Conservation (phyloP, 1,140 invertebrate genomes). For the Macrosteles quadrilineatus region DNA sequence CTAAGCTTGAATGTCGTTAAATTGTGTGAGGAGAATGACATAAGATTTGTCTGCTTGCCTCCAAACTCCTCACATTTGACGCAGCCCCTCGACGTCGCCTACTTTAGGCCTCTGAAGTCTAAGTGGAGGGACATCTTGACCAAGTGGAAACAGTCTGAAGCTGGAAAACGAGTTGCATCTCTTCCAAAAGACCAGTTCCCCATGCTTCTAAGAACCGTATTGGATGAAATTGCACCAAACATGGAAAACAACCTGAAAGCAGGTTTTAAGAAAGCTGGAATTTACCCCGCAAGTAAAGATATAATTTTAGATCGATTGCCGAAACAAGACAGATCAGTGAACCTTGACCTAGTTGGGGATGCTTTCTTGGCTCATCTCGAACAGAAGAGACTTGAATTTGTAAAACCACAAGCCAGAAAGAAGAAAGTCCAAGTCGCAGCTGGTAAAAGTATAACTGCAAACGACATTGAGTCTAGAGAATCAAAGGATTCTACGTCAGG, state of each 20-base stretch:
- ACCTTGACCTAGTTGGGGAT: slow-evolving; percentile 15
- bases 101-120: slow-evolving; percentile 49
- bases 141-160: slow-evolving; percentile 42
- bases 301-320: slow-evolving; percentile 5
- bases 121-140: slow-evolving; percentile 47
- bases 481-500: neutral
- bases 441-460: slow-evolving; percentile 14
- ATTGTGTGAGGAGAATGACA: slow-evolving; percentile 45
- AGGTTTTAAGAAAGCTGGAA: slow-evolving; percentile 36
- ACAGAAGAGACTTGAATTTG: slow-evolving; percentile 14
- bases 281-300: slow-evolving; percentile 26
- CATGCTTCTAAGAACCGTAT: slow-evolving; percentile 3
- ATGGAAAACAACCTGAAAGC: slow-evolving; percentile 30
- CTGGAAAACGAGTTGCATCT: neutral
- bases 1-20: slow-evolving; percentile 45
- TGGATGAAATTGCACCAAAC: slow-evolving; percentile 25
- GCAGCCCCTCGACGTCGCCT: slow-evolving; percentile 51
- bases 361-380: neutral
- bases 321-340: neutral
- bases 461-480: neutral
- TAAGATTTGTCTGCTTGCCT: slow-evolving; percentile 48
- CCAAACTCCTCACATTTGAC: slow-evolving; percentile 50
- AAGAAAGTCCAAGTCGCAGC: slow-evolving; percentile 16
- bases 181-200: slow-evolving; percentile 33
- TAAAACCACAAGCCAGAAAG: neutral